Percentiles rank a stretch among this genome's conserved stretches.
phyloP scores from a whole-genome alignment of 2,113 vertebrate genomes.

The Struthio camelus region DNA sequence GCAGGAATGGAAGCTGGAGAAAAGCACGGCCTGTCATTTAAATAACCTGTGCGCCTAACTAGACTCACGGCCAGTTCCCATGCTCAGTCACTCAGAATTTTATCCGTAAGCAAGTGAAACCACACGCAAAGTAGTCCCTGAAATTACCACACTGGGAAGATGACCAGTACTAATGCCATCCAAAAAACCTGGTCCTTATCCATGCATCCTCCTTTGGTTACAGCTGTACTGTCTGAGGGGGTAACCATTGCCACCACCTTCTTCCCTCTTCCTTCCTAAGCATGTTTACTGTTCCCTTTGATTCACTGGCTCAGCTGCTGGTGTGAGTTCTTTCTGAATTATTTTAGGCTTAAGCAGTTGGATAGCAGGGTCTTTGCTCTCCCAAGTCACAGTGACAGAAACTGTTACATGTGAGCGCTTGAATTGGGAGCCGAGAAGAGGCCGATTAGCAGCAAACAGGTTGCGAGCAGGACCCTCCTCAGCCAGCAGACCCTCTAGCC shows the following conservation, averaged over 20 bases:
- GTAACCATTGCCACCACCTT: not conserved
- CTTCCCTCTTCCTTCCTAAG: not conserved
- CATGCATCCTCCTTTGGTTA: not conserved
- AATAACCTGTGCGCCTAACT: not conserved
- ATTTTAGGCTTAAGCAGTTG: not conserved
- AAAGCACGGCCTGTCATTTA: not conserved
- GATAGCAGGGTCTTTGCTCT: not conserved
- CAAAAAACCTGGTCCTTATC: not conserved
- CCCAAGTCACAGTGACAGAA: not conserved
- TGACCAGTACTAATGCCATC: fast-evolving
- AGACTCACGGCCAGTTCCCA: not conserved
- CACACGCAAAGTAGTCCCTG: not conserved
- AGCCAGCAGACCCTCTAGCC: not conserved
- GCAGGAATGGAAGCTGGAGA: not conserved
- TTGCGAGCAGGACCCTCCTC: not conserved
- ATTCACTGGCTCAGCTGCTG: not conserved
- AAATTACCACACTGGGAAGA: not conserved
- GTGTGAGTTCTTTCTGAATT: not conserved
- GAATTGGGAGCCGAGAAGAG: not conserved
- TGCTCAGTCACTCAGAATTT: not conserved
- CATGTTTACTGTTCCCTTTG: not conserved
- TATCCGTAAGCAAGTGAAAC: not conserved
- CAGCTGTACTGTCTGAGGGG: not conserved
- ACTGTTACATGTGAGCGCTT: fast-evolving
- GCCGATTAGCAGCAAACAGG: not conserved